These are phyloP conservation scores for Pavo muticus DNA, from an alignment of 2,113 vertebrate species.

Conservation along the genomic window DNA sequence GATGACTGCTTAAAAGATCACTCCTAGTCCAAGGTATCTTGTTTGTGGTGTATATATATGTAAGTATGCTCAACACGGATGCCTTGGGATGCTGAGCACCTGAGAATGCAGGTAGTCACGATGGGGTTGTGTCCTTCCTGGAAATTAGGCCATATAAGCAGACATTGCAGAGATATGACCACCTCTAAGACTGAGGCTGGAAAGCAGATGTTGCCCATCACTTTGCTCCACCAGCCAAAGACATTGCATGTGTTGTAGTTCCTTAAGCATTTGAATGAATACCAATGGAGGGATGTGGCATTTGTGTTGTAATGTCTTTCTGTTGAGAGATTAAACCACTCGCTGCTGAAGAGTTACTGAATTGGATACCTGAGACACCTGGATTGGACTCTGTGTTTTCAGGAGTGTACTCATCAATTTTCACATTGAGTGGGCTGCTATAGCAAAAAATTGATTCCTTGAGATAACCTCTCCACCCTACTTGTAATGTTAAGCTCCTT, in stretches of 20 bases:
- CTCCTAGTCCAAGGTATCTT: not conserved
- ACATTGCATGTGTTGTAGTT: not conserved
- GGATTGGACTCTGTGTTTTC: not conserved
- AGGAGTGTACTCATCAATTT: fast-evolving
- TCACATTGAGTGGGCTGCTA: not conserved
- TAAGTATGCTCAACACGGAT: not conserved
- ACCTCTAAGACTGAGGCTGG: not conserved
- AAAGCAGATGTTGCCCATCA: not conserved
- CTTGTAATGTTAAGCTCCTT: not conserved
- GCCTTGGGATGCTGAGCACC: not conserved
- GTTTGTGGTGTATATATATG: too few relatives aligned
- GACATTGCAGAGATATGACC: not conserved
- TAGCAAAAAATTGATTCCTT: not conserved
- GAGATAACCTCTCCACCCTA: not conserved
- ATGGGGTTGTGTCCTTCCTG: not conserved
- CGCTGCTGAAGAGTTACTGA: not conserved
- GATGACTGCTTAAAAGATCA: not conserved
- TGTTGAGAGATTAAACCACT: not conserved
- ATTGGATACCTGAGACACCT: not conserved
- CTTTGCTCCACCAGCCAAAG: not conserved
- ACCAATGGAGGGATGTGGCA: not conserved
- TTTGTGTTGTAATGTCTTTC: not conserved
- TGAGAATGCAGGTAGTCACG: not conserved
- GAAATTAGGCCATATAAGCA: not conserved
- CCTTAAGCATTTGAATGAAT: not conserved